Evolutionary conservation across 2,113 vertebrate species (phyloP), one percentile per base, ranked within the genome.

Genomic region (Chloroceryle aenea): DNA sequence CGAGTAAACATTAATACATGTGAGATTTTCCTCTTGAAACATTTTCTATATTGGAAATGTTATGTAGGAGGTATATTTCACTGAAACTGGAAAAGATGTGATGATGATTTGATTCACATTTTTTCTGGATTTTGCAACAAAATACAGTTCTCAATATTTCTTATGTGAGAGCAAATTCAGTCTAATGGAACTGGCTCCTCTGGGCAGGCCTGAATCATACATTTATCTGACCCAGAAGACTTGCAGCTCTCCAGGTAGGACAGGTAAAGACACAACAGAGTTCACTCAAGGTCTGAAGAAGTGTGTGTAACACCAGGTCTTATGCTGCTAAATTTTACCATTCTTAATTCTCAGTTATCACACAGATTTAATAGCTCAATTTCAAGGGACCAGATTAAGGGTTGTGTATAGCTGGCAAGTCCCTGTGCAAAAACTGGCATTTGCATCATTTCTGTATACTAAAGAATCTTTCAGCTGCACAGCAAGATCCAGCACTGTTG

Each of bases 1-100:
- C 96, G 38, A 93, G 90, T 90, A 97, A 97, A 97, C 96, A 95
- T 92, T 95, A 96, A 96, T 95, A 63, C 89, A 96, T 89, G 94
- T 95, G 91, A 96, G 91, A 97, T 85, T 96, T 96, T 97, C 93
- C 85, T 93, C 87, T 93, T 93, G 91, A 97, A 96, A 96, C 94
- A 82, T 87, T 91, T 95, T 96, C 95, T 96, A 96, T 95, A 94
- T 95, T 97, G 87, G 94, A 97, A 97, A 96, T 34, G 63, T 94
- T 95, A 97, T 71, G 94, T 95, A 97, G 96, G 95, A 94, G 96
- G 96, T 80, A 97, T 93, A 95, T 94, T 94, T 90, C 78, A 76
- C 95, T 97, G 85, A 82, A 97, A 90, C 87, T 88, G 73, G 92
- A 94, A 93, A 87, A 87, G 87, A 91, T 94, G 85, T 94, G 73